A percentile compares a stretch with the other conserved stretches of the same genome.
Conservation (phyloP, 2,113 vertebrate genomes). For the Naja naja region DNA sequence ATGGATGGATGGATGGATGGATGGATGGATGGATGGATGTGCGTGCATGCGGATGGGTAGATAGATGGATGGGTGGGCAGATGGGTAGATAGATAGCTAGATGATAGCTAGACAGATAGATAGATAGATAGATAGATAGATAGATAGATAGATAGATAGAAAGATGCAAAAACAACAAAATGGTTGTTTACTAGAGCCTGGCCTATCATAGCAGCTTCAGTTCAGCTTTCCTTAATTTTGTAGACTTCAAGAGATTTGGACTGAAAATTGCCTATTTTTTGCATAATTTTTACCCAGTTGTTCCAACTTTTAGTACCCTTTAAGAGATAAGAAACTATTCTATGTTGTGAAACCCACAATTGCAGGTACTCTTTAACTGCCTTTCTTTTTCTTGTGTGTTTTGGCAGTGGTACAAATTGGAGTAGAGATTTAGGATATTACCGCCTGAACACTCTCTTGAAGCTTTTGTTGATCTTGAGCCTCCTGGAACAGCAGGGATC, state of each 20-base stretch:
- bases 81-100: no score
- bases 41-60: no score
- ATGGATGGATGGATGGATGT: no score
- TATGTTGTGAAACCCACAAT: neutral
- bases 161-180: neutral
- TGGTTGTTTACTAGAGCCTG: neutral
- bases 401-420: neutral
- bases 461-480: conserved; percentile 79
- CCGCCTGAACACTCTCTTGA: conserved; percentile 80
- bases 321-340: fast-evolving
- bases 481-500: conserved; percentile 73
- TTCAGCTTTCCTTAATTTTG: fast-evolving
- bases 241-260: neutral
- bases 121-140: neutral
- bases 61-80: no score
- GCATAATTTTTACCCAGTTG: neutral
- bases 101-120: fast-evolving
- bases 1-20: no score
- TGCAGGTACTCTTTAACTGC: neutral
- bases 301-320: neutral
- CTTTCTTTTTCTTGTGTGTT: fast-evolving
- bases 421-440: conserved; percentile 48
- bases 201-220: neutral
- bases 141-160: no score
- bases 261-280: neutral